These are phyloP conservation scores for Aphelenchoides fujianensis DNA, from an alignment of 1,140 invertebrate species.

Conservation along the genomic window DNA sequence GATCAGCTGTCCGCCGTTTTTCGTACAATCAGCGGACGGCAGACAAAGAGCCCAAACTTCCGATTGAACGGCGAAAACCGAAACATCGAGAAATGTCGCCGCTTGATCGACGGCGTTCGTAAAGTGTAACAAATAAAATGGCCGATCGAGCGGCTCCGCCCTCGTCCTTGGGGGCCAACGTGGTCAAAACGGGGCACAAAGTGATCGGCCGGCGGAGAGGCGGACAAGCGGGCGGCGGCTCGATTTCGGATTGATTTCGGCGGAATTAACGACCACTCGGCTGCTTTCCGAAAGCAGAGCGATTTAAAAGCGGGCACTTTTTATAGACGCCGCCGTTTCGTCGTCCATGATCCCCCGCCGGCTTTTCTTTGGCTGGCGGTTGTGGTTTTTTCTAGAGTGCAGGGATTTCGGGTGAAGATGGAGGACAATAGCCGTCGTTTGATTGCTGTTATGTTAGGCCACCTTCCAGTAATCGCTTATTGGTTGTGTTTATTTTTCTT, in stretches of 20 bases:
- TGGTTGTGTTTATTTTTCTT: too few species aligned
- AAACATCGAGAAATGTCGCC: background rate
- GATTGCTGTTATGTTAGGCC: too few species aligned
- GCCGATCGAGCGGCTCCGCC: too few species aligned
- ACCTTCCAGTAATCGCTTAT: too few species aligned
- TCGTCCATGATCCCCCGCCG: background rate
- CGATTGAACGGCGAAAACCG: background rate
- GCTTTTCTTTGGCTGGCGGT: background rate
- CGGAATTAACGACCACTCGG: background rate
- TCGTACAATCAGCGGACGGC: conserved; percentile 5
- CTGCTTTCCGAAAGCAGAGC: too few species aligned
- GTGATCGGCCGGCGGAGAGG: background rate
- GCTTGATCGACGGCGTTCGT: conserved; percentile 1
- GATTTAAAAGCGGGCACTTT: background rate
- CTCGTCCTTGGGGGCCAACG: background rate
- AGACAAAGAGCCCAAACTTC: background rate
- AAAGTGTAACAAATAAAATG: too few species aligned
- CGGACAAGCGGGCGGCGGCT: background rate
- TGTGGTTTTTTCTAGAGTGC: conserved; percentile 1
- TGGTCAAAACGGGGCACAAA: background rate
- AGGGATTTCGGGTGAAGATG: too few species aligned
- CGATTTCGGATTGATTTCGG: background rate
- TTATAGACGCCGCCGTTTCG: background rate
- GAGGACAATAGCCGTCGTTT: too few species aligned
- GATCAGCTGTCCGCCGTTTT: background rate